These are phyloP conservation scores for Ephestia elutella DNA, from an alignment of 1,140 invertebrate genomes.

Conservation along the genomic window DNA sequence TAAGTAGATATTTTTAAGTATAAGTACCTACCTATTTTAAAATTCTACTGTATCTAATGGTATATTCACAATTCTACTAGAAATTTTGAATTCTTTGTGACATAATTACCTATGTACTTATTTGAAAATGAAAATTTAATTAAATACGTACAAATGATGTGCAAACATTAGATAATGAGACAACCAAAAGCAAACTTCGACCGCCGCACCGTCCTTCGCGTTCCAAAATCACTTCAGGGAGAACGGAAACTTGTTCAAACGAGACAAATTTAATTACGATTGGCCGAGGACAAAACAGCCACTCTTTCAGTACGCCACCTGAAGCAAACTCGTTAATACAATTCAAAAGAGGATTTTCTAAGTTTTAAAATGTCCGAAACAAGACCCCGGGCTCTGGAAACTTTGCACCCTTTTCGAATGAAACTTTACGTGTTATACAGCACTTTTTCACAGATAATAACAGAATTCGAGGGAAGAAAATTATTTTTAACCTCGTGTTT, in stretches of 20 bases:
- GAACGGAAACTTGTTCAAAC: constrained; percentile 19
- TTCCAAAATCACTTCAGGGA: constrained; percentile 12
- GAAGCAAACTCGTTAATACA: constrained; percentile 19
- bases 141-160: neutral
- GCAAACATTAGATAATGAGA: neutral
- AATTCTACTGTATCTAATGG: too few relatives aligned
- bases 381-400: constrained; percentile 14
- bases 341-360: constrained; percentile 19
- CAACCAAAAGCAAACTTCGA: neutral
- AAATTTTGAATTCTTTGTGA: too few relatives aligned
- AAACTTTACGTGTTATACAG: constrained; percentile 15
- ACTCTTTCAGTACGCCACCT: constrained; percentile 12
- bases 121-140: neutral
- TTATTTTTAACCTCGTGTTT: too few relatives aligned
- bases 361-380: constrained; percentile 22
- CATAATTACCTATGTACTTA: too few relatives aligned
- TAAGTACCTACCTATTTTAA: too few relatives aligned
- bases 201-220: neutral
- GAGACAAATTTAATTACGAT: constrained; percentile 29
- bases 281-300: constrained; percentile 14
- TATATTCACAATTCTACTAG: neutral
- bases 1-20: too few relatives aligned
- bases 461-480: neutral
- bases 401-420: constrained; percentile 19
- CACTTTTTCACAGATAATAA: constrained; percentile 19